These are phyloP conservation scores for Plutomurus gul DNA, from an alignment of 1,140 invertebrate species.

Conservation along the genomic window DNA sequence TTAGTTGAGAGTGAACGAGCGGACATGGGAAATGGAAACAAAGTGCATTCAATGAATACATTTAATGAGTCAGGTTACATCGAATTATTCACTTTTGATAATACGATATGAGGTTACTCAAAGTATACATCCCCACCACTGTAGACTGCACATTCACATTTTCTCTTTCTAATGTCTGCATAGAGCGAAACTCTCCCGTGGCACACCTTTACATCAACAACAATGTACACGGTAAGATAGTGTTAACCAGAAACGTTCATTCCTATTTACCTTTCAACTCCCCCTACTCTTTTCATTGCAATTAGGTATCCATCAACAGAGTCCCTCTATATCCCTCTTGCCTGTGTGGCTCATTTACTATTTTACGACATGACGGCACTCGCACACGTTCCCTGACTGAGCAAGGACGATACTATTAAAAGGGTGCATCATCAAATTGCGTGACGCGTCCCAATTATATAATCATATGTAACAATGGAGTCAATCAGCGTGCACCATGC, in stretches of 20 bases:
- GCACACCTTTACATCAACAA: not conserved
- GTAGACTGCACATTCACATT: too few species aligned
- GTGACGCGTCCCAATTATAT: slow-evolving; percentile 44
- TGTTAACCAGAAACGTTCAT: not conserved
- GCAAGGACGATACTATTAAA: not conserved
- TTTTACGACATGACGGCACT: not conserved
- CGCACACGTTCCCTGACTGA: not conserved
- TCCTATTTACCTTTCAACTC: slow-evolving; percentile 14
- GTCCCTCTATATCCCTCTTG: not conserved
- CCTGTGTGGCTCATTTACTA: not conserved
- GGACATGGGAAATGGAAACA: slow-evolving; percentile 29
- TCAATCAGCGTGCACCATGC: slow-evolving; percentile 45
- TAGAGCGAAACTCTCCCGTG: too few species aligned
- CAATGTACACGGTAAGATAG: not conserved
- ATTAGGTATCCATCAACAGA: not conserved
- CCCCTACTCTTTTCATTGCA: not conserved
- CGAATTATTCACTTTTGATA: slow-evolving; percentile 15
- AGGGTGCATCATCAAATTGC: slow-evolving; percentile 41
- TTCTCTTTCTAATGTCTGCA: too few species aligned
- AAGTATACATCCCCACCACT: not conserved
- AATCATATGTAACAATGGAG: slow-evolving; percentile 49
- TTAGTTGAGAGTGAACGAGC: slow-evolving; percentile 10
- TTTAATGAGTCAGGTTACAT: slow-evolving; percentile 35
- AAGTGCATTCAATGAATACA: slow-evolving; percentile 23
- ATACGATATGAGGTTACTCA: not conserved